Conservation (phyloP, 1,140 invertebrate genomes). For the Lordiphosa collinella region DNA sequence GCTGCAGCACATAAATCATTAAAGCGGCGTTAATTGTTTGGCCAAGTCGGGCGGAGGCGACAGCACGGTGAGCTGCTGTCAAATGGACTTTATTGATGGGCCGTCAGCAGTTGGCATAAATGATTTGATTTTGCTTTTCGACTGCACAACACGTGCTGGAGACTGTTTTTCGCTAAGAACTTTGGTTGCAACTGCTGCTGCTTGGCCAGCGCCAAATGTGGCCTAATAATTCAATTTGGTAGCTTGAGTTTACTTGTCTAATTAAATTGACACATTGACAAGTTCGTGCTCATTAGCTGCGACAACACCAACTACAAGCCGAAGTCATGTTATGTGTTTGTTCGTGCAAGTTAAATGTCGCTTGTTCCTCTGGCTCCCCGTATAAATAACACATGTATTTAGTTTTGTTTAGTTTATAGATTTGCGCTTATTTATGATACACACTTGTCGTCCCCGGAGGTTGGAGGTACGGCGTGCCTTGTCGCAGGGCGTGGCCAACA, state of each 20-base stretch:
- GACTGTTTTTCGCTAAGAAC: neutral
- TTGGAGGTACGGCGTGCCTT: neutral
- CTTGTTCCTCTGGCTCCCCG: conserved; percentile 3
- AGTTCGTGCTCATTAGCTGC: conserved; percentile 73
- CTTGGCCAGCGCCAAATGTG: conserved; percentile 27
- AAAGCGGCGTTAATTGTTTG: conserved; percentile 72
- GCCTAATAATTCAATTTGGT: conserved; percentile 7
- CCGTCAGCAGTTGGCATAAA: conserved; percentile 57
- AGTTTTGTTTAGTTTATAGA: conserved; percentile 77
- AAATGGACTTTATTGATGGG: conserved; percentile 67
- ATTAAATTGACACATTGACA: conserved; percentile 79
- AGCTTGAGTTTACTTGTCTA: conserved; percentile 68
- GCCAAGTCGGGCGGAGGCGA: conserved; percentile 22
- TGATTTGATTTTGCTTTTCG: conserved; percentile 63
- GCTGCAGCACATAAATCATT: conserved; percentile 62
- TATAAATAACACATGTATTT: conserved; percentile 56
- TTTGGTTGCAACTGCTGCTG: neutral
- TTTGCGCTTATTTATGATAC: conserved; percentile 72
- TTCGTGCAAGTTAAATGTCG: conserved; percentile 16
- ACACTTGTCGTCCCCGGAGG: conserved; percentile 26
- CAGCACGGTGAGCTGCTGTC: conserved; percentile 43
- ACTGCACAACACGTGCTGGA: neutral
- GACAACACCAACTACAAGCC: conserved; percentile 18
- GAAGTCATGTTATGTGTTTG: conserved; percentile 33
- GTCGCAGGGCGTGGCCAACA: conserved; percentile 1